phyloP scores from a whole-genome alignment of 1,140 invertebrate genomes.

The Latrodectus geometricus region DNA sequence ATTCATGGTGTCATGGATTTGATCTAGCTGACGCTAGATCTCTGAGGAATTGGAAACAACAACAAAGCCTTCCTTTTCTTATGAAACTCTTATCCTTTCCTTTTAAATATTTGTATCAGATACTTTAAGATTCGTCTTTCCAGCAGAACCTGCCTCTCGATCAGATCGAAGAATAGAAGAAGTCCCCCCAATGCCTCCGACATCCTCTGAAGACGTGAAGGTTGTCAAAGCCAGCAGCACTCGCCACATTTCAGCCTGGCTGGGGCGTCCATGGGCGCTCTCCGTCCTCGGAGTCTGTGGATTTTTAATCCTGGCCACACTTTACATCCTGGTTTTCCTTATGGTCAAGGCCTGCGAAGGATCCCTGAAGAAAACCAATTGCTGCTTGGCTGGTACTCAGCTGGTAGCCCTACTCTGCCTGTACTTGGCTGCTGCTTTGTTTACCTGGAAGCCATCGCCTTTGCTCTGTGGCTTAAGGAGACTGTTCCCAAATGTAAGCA shows the following conservation, averaged over 20 bases:
- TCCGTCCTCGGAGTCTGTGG: constrained; percentile 66
- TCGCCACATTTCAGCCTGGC: constrained; percentile 65
- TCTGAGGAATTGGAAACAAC: no score
- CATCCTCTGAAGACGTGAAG: constrained; percentile 37
- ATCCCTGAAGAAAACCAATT: constrained; percentile 70
- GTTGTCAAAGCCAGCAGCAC: constrained; percentile 4
- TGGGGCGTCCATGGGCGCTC: constrained; percentile 68
- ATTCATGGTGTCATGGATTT: no score
- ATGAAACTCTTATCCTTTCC: no score
- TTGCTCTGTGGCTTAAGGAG: constrained; percentile 67
- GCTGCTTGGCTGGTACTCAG: constrained; percentile 70
- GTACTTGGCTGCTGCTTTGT: constrained; percentile 70
- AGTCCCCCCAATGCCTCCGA: not conserved
- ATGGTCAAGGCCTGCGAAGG: constrained; percentile 71
- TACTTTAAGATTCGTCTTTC: not conserved
- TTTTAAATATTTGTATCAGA: not conserved
- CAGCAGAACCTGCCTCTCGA: constrained; percentile 17
- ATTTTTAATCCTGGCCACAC: constrained; percentile 67
- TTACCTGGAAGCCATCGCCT: constrained; percentile 69
- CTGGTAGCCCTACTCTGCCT: constrained; percentile 70
- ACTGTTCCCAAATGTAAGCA: constrained; percentile 66
- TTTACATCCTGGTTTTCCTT: constrained; percentile 70
- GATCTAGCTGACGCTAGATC: no score
- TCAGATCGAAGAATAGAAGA: constrained; percentile 18
- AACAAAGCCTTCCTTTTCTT: no score